Conservation (phyloP, 2,888 invertebrate species). For the Prenolepis imparis region DNA sequence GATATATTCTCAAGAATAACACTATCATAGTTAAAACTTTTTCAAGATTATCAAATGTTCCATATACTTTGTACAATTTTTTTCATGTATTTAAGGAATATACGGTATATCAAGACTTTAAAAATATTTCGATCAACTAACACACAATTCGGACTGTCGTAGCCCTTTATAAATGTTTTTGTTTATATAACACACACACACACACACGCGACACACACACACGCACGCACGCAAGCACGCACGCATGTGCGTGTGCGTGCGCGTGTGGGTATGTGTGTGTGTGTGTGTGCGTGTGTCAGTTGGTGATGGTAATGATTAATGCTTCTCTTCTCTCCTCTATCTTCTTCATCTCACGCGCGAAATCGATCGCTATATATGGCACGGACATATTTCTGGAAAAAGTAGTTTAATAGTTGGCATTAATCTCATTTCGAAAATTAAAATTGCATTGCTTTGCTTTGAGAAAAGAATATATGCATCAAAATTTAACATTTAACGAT, state of each 20-base stretch:
- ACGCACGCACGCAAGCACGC: too few species aligned
- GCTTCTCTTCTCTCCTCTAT: conserved; percentile 61
- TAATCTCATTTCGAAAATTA: conserved; percentile 22
- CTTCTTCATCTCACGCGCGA: conserved; percentile 46
- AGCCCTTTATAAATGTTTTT: not conserved
- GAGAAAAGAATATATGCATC: not conserved
- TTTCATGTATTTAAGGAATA: not conserved
- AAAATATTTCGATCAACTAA: not conserved
- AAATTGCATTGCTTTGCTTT: conserved; percentile 20
- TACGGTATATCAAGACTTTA: not conserved
- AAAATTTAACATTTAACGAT: conserved; percentile 3
- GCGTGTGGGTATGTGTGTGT: too few species aligned
- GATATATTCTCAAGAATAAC: not conserved
- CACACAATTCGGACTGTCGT: not conserved
- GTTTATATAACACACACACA: too few species aligned
- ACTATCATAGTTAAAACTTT: not conserved
- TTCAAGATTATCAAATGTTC: not conserved
- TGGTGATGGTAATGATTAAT: conserved; percentile 55
- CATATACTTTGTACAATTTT: not conserved
- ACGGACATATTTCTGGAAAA: not conserved
- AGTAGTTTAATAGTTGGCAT: not conserved
- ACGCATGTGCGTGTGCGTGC: too few species aligned
- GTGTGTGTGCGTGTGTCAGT: too few species aligned
- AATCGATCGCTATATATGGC: conserved; percentile 30
- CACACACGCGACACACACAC: too few species aligned